phyloP scores from a whole-genome alignment of 53 echinoderm and acorn worm species.

The Luidia sarsii region DNA sequence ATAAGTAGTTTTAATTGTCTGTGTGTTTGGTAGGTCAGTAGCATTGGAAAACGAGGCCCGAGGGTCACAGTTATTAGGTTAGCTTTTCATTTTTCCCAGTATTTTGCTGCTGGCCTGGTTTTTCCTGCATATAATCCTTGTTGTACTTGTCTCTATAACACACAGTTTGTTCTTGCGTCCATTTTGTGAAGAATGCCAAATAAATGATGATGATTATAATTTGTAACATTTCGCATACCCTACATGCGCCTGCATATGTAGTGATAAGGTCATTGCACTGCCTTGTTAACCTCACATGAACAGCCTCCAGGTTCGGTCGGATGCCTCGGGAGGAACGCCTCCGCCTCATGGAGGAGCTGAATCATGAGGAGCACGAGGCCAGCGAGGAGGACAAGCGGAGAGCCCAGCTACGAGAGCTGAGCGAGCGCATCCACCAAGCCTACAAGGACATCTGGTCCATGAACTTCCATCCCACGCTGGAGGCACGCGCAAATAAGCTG shows the following conservation, averaged over 20 bases:
- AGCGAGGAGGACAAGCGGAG: constrained; percentile 88
- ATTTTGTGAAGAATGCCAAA: background rate
- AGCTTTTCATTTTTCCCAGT: background rate
- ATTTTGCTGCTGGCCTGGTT: no score
- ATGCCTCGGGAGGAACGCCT: constrained; percentile 98
- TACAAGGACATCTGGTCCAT: constrained; percentile 80
- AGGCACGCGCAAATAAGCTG: constrained; percentile 50
- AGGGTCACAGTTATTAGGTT: constrained; percentile 17
- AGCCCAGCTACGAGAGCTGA: constrained; percentile 79
- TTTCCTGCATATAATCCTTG: no score
- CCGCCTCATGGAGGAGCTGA: constrained; percentile 85
- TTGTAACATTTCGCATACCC: no score
- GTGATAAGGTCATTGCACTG: no score
- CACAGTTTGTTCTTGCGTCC: no score
- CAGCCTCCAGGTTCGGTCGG: constrained; percentile 98
- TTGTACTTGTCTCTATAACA: no score
- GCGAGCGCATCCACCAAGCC: constrained; percentile 83
- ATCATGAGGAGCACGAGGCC: constrained; percentile 85
- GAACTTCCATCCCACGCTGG: constrained; percentile 67
- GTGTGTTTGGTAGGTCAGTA: no score
- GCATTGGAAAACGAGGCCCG: background rate
- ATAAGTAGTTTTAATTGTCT: no score
- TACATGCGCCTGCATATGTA: no score
- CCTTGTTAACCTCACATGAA: no score
- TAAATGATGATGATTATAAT: background rate